Conservation (phyloP, 2,113 vertebrate genomes). For the Gymnocephalus cernua region DNA sequence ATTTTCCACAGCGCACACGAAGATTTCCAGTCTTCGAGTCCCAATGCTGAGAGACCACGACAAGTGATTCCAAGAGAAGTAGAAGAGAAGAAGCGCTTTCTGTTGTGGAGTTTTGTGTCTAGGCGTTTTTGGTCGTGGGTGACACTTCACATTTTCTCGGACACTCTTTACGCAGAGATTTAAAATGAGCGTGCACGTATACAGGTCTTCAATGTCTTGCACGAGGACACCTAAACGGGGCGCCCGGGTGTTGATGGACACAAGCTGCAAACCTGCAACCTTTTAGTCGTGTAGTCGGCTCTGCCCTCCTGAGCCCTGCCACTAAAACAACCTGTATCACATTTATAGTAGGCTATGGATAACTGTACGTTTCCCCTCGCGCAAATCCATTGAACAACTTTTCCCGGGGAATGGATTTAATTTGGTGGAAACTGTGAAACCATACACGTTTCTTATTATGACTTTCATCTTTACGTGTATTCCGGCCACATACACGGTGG, state of each 20-base stretch:
- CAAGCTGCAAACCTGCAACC: conserved; percentile 54
- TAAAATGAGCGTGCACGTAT: conserved; percentile 12
- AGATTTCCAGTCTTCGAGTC: not conserved
- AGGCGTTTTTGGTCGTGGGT: not conserved
- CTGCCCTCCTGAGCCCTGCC: conserved; percentile 7
- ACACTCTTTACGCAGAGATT: not conserved
- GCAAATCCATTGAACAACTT: conserved; percentile 56
- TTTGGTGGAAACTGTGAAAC: not conserved
- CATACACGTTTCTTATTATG: not conserved
- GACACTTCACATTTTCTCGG: conserved; percentile 15
- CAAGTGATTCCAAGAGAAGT: conserved; percentile 7
- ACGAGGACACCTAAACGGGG: conserved; percentile 23
- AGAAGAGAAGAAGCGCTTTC: not conserved
- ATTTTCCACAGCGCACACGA: conserved; percentile 1
- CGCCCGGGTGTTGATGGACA: conserved; percentile 19
- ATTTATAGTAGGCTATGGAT: conserved; percentile 51
- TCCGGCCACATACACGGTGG: not conserved
- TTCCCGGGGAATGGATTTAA: conserved; percentile 29
- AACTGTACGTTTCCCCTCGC: conserved; percentile 27
- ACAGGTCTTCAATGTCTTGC: not conserved
- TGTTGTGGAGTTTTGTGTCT: not conserved
- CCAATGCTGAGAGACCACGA: not conserved
- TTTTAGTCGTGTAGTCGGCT: conserved; percentile 33
- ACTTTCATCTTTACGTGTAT: not conserved
- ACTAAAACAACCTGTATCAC: conserved; percentile 49